Percentiles rank a stretch among this genome's conserved stretches.
Conservation (phyloP, 2,113 vertebrate species). For the Reinhardtius hippoglossoides region DNA sequence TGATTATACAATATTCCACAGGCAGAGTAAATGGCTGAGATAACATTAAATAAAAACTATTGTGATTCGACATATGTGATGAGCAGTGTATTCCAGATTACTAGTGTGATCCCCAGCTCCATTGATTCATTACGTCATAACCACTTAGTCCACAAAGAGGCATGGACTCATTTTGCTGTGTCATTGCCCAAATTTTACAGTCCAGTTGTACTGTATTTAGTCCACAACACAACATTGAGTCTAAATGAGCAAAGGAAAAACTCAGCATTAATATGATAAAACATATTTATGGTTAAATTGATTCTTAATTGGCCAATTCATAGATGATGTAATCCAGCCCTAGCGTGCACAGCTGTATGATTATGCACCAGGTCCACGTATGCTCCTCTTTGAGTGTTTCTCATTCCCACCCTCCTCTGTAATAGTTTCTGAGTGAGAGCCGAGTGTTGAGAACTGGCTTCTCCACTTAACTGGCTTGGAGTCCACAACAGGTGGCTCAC, state of each 20-base stretch:
- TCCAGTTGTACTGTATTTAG: background rate
- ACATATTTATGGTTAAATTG: background rate
- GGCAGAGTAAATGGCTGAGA: too few species aligned
- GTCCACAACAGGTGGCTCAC: conserved; percentile 59
- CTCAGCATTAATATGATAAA: background rate
- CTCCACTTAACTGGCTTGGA: conserved; percentile 28
- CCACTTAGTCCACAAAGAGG: background rate
- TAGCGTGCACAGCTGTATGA: background rate
- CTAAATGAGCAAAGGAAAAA: background rate
- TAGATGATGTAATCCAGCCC: background rate
- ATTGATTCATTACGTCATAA: background rate
- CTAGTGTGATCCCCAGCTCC: too few species aligned
- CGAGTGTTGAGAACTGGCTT: conserved; percentile 43
- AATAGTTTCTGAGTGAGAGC: conserved; percentile 29
- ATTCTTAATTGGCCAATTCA: background rate
- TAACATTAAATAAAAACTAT: too few species aligned
- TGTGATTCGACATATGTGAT: too few species aligned
- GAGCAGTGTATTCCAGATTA: too few species aligned
- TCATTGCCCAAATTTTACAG: too few species aligned
- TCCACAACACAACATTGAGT: background rate
- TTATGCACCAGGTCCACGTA: background rate
- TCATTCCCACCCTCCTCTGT: conserved; percentile 18
- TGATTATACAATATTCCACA: too few species aligned
- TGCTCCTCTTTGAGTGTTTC: conserved; percentile 10
- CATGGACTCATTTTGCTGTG: background rate